phyloP scores from a whole-genome alignment of 2,888 invertebrate species.

The Gisinianus flammeolus region DNA sequence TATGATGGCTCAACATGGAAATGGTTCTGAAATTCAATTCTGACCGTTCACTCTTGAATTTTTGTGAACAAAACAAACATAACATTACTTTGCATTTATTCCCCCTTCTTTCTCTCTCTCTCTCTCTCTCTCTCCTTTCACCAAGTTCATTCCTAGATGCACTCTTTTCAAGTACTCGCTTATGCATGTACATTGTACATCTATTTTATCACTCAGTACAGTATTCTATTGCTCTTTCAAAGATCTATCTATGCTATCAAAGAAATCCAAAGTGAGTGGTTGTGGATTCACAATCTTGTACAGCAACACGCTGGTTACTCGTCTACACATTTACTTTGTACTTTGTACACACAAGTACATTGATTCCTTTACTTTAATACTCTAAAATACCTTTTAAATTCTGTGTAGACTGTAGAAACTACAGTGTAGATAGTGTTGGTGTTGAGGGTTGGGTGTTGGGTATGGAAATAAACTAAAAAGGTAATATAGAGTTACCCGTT shows the following conservation, averaged over 20 bases:
- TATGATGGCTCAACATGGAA: constrained; percentile 16
- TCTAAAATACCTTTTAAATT: too few species aligned
- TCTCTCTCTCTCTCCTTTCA: constrained; percentile 15
- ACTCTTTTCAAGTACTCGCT: neutral
- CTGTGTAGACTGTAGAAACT: too few species aligned
- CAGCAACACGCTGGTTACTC: neutral
- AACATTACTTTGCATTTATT: constrained; percentile 44
- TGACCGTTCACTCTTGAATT: constrained; percentile 38
- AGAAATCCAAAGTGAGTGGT: neutral
- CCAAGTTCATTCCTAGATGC: constrained; percentile 31
- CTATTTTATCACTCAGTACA: neutral
- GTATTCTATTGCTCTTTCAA: neutral
- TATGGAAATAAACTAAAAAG: too few species aligned
- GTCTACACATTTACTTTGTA: too few species aligned
- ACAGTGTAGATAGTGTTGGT: too few species aligned
- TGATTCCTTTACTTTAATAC: too few species aligned
- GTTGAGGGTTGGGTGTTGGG: too few species aligned
- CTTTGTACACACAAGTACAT: too few species aligned
- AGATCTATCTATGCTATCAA: too few species aligned
- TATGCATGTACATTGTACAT: neutral
- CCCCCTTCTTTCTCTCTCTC: neutral
- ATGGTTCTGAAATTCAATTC: too few species aligned
- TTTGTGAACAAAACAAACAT: constrained; percentile 40
- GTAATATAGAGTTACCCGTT: constrained; percentile 5
- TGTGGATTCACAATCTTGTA: neutral